Evolutionary conservation across 2,797 vertebrate genomes (phyloP), one percentile per base, ranked within the genome.

Genomic region (Myotis myotis): DNA sequence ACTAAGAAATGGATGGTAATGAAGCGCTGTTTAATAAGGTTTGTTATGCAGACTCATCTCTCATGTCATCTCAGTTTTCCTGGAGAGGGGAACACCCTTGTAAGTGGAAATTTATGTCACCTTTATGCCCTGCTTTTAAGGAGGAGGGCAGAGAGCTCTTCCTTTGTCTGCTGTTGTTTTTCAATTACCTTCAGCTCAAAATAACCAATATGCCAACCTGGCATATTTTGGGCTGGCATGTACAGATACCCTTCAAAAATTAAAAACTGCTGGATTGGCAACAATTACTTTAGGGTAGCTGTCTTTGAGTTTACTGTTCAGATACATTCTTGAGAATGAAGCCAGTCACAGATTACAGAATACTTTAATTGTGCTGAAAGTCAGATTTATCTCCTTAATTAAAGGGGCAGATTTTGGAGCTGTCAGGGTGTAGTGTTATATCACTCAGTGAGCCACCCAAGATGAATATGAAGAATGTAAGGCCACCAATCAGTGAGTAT

Each of bases 261-360:
- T 23, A 62, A 53, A 16, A 76, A 68, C 22, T 17, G 60, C 90
- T 36, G 19, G 20, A 78, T 19, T 22, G 38, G 36, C 36, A 53
- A 53, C 36, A 20, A 17, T 81, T 57, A 62, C 47, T 83, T 80
- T n/a, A 33, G 33, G 41, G 19, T 23, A 23, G 8, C 20, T 68
- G 23, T 66, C 38, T 90, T 84, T 36, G 33, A 44, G 80, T 75
- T 83, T 75, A 47, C 47, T 19, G 33, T 72, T 89, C 47, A 55
- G 49, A 62, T 30, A 36, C 33, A 53, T 62, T 71, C 53, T 87
- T 57, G 20, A 78, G 25, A 87, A 68, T 38, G 68, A 92, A 71
- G 5, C 3, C 20, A 49, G 22, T 38, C 60, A 49, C 38, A 85
- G 33, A 5, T 53, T 38, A 47, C 33, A 25, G 28, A 83, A 66